Evolutionary conservation across 2,888 invertebrate species (phyloP), one percentile per base, ranked within the genome.

Genomic region (Gymnoscelis rufifasciata): DNA sequence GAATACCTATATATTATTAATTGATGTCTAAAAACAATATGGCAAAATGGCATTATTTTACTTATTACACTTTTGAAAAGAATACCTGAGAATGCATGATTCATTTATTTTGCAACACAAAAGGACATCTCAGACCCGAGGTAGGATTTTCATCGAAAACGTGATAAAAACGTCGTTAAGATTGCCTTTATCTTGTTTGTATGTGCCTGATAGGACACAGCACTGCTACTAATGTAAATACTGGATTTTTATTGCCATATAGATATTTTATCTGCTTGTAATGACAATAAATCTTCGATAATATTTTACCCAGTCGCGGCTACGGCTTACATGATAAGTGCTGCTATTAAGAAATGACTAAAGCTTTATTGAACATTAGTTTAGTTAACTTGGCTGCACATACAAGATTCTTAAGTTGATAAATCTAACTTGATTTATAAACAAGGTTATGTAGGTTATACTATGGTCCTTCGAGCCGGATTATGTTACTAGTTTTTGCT

Each of bases 161-260:
- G 65, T 68, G 81, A 82, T 83, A 83, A 82, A 70, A 66, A 63
- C 38, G 62, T 77, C 77, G 77, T 84, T 82, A 83, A 76, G 79
- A 78, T 80, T 76, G 70, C 71, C 66, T 68, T 79, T 81, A 81
- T 83, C 76, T 80, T 69, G 64, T 72, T 74, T 74, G 70, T 68
- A 52, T 64, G 66, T 36, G 45, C 64, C 65, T 68, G 80, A 81
- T 81, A 78, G 71, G n/a, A 68, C 64, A 60, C 54, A 61, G 67
- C 71, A 69, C 68, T 73, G 67, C 63, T 71, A 68, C 64, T 62
- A 72, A 68, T 71, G 77, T 77, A 76, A 78, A 80, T 74, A 78
- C 67, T 65, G 67, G 68, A 70, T 74, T 78, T 68, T 79, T 77
- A 78, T 74, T 71, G 59, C 70, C 57, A 57, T 63, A 51, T 54